These are phyloP conservation scores for Noctuana brunneofusca DNA, from an alignment of 2,888 invertebrate genomes.

Conservation along the genomic window DNA sequence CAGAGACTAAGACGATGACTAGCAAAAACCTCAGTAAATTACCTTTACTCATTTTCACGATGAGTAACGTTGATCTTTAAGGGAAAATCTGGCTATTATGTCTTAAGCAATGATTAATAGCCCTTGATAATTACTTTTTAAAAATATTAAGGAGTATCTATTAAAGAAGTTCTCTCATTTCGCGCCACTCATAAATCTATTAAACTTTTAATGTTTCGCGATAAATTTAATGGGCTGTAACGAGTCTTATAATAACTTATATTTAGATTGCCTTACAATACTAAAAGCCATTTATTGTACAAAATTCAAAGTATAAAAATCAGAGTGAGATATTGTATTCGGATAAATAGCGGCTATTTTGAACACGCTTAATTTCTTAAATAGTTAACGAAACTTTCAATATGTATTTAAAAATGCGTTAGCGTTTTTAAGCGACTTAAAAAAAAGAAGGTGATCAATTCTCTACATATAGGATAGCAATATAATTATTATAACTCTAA, in stretches of 20 bases:
- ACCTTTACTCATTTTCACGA: conserved; percentile 22
- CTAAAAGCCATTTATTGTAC: conserved; percentile 7
- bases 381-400: too few species aligned
- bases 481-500: too few species aligned
- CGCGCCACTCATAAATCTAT: conserved; percentile 34
- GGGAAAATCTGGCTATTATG: conserved; percentile 23
- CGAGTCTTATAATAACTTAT: conserved; percentile 11
- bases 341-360: too few species aligned
- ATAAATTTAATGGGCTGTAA: conserved; percentile 31
- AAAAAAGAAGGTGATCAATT: too few species aligned
- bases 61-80: conserved; percentile 11
- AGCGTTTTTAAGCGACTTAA: too few species aligned
- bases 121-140: conserved; percentile 30
- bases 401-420: too few species aligned
- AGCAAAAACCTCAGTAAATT: conserved; percentile 13
- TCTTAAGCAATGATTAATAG: conserved; percentile 27
- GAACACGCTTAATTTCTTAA: too few species aligned
- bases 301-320: neutral
- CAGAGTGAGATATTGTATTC: neutral
- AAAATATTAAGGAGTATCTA: conserved; percentile 29
- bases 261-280: conserved; percentile 5
- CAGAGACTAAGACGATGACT: neutral
- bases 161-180: conserved; percentile 32
- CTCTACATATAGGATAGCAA: too few species aligned
- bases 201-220: conserved; percentile 34